phyloP scores from a whole-genome alignment of 23 tunicate genomes.

The Styela clava region DNA sequence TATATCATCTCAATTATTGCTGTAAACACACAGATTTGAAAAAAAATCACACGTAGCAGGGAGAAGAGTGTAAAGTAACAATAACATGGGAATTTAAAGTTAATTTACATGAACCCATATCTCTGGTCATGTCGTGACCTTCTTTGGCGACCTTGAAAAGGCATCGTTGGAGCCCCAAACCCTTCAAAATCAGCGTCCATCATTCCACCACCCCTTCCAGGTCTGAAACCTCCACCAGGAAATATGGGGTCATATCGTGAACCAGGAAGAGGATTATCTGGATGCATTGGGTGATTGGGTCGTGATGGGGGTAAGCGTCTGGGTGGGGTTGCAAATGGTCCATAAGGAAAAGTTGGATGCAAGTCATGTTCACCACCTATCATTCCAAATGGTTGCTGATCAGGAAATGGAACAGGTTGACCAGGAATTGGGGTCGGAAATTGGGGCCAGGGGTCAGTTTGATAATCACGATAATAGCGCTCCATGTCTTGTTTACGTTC shows the following conservation, averaged over 20 bases:
- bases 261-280: slow-evolving; percentile 84
- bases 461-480: not conserved
- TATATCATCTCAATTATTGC: too few species aligned
- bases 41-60: too few species aligned
- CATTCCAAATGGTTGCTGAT: slow-evolving; percentile 65
- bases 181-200: slow-evolving; percentile 48
- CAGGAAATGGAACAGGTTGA: slow-evolving; percentile 51
- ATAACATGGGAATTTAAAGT: too few species aligned
- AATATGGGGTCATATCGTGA: slow-evolving; percentile 82
- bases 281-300: slow-evolving; percentile 20
- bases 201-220: slow-evolving; percentile 91
- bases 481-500: slow-evolving; percentile 47
- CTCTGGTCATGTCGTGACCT: not conserved
- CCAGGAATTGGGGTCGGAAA: slow-evolving; percentile 32
- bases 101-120: slow-evolving; percentile 3
- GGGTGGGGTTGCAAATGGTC: slow-evolving; percentile 62
- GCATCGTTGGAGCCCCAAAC: not conserved
- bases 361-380: slow-evolving; percentile 89
- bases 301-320: slow-evolving; percentile 28
- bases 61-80: too few species aligned
- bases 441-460: slow-evolving; percentile 14
- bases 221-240: slow-evolving; percentile 62
- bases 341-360: slow-evolving; percentile 82
- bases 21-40: too few species aligned
- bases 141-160: slow-evolving; percentile 7